Conservation (phyloP, 1,140 invertebrate species). For the Elysia chlorotica region DNA sequence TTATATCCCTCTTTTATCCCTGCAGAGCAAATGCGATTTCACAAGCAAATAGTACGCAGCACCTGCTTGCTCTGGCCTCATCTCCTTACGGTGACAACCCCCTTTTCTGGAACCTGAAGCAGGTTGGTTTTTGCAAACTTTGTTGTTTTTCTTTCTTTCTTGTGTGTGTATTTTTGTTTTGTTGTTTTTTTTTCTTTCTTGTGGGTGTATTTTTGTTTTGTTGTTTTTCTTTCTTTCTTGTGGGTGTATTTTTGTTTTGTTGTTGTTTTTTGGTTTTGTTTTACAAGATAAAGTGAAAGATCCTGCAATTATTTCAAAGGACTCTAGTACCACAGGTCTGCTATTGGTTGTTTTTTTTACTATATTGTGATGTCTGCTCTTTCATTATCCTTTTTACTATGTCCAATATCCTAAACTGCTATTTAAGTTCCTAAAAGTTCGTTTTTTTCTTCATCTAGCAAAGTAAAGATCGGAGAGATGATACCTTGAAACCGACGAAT, state of each 20-base stretch:
- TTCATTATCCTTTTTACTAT: not conserved
- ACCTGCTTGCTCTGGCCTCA: constrained; percentile 72
- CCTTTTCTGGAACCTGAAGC: constrained; percentile 74
- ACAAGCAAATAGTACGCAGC: constrained; percentile 59
- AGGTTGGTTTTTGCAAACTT: constrained; percentile 60
- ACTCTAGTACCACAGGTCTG: too few species aligned
- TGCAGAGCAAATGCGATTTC: constrained; percentile 34
- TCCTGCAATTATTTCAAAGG: too few species aligned
- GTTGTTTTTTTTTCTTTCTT: too few species aligned
- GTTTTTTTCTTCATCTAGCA: constrained; percentile 28
- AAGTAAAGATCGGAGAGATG: constrained; percentile 68
- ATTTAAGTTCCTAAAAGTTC: not conserved
- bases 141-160: not conserved
- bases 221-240: not conserved
- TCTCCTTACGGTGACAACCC: constrained; percentile 81
- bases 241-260: not conserved
- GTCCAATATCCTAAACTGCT: too few species aligned
- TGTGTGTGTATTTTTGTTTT: not conserved
- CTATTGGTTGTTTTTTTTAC: too few species aligned
- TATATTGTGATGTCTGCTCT: too few species aligned
- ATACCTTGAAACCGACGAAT: constrained; percentile 76
- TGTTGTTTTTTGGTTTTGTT: too few species aligned
- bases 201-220: too few species aligned
- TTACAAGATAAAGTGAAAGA: too few species aligned
- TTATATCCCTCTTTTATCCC: too few species aligned